These are phyloP conservation scores for Lasiommata megera DNA, from an alignment of 2,888 invertebrate genomes.

Conservation along the genomic window DNA sequence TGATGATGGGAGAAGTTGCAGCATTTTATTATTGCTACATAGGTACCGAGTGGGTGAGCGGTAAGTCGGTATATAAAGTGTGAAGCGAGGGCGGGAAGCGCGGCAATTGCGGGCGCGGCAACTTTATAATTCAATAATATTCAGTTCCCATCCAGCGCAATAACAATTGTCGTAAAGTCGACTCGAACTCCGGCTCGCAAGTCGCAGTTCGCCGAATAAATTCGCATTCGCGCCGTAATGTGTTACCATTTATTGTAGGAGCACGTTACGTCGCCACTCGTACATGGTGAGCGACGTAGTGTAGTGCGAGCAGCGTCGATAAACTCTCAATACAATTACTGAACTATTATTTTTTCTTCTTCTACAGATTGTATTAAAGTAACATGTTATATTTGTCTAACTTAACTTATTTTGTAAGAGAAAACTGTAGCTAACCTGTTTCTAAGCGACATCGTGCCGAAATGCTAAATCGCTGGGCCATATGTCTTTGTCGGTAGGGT, in stretches of 20 bases:
- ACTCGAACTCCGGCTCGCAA: slow-evolving; percentile 14
- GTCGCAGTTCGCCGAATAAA: slow-evolving; percentile 16
- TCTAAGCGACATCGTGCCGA: too few relatives aligned
- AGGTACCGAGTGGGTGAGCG: neutral
- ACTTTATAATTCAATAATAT: slow-evolving; percentile 20
- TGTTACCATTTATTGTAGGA: slow-evolving; percentile 9
- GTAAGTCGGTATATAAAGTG: slow-evolving; percentile 3
- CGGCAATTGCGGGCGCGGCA: slow-evolving; percentile 15
- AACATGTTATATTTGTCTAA: too few relatives aligned
- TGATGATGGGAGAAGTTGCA: neutral
- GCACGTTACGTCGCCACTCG: neutral
- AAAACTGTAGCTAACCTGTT: too few relatives aligned
- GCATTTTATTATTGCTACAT: neutral
- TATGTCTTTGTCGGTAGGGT: too few relatives aligned
- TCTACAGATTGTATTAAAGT: too few relatives aligned
- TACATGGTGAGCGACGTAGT: too few relatives aligned
- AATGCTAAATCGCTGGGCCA: too few relatives aligned
- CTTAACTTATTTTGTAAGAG: too few relatives aligned
- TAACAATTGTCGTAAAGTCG: slow-evolving; percentile 20
- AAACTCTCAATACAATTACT: too few relatives aligned
- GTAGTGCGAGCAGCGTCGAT: too few relatives aligned
- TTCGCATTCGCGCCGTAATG: slow-evolving; percentile 10
- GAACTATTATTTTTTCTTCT: too few relatives aligned
- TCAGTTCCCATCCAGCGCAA: slow-evolving; percentile 17
- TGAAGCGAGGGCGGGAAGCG: slow-evolving; percentile 1